These are phyloP conservation scores for Typhlichthys eigenmanni DNA, from an alignment of 2,797 vertebrate genomes.

Conservation along the genomic window DNA sequence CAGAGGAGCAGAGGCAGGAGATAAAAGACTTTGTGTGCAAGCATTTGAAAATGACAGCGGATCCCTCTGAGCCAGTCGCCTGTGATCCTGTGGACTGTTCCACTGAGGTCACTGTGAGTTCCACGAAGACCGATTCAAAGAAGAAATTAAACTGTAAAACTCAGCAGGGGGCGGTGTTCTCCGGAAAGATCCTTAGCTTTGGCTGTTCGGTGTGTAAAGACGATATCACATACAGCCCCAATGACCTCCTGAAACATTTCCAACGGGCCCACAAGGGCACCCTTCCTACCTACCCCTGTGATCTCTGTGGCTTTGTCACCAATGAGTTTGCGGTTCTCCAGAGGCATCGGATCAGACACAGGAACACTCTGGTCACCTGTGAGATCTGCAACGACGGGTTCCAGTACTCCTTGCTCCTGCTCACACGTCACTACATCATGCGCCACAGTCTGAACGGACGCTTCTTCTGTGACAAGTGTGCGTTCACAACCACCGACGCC, in stretches of 20 bases:
- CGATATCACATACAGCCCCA: constrained; percentile 89
- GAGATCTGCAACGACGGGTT: constrained; percentile 93
- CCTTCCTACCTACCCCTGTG: constrained; percentile 94
- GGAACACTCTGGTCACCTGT: constrained; percentile 92
- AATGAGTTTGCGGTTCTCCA: constrained; percentile 93
- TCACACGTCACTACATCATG: constrained; percentile 92
- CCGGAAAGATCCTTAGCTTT: constrained; percentile 94
- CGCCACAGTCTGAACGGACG: constrained; percentile 92
- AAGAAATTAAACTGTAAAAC: constrained; percentile 69
- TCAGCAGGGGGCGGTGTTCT: constrained; percentile 83
- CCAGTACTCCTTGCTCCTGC: constrained; percentile 88
- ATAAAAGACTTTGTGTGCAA: constrained; percentile 69
- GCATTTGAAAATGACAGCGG: constrained; percentile 80
- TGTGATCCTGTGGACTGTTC: constrained; percentile 71
- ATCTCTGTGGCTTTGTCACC: constrained; percentile 92
- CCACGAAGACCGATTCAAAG: constrained; percentile 78
- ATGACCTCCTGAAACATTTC: constrained; percentile 97
- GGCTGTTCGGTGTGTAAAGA: constrained; percentile 91
- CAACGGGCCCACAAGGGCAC: constrained; percentile 87
- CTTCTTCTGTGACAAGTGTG: constrained; percentile 93
- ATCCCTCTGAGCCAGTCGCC: constrained; percentile 78
- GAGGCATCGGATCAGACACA: constrained; percentile 90
- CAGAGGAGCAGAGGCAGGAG: constrained; percentile 64
- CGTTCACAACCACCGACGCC: constrained; percentile 91
- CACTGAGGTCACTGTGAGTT: constrained; percentile 74